Conservation (phyloP, 2,888 invertebrate species). For the Pseudoips prasinana region DNA sequence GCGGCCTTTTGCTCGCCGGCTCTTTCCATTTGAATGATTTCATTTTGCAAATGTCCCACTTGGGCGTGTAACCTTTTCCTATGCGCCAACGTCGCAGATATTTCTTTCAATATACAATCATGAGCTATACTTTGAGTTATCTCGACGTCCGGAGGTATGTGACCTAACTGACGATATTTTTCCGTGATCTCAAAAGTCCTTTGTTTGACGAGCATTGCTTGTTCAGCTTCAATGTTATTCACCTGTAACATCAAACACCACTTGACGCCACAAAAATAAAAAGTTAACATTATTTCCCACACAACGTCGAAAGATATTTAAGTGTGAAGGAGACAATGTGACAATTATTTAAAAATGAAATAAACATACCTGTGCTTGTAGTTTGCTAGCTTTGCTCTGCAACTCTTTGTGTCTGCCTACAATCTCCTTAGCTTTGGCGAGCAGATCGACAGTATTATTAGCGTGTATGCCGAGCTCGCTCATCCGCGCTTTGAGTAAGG, state of each 20-base stretch:
- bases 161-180: conserved; percentile 83
- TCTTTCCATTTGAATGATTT: conserved; percentile 88
- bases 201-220: conserved; percentile 86
- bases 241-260: conserved; percentile 53
- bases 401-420: conserved; percentile 95
- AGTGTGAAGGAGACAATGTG: too few relatives aligned
- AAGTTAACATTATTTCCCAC: conserved; percentile 2
- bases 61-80: conserved; percentile 92
- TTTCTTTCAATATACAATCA: conserved; percentile 92
- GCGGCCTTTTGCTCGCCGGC: conserved; percentile 83
- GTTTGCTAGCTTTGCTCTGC: conserved; percentile 92
- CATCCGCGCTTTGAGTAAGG: conserved; percentile 93
- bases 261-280: too few relatives aligned
- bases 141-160: conserved; percentile 79
- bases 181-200: conserved; percentile 89
- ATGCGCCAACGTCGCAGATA: conserved; percentile 91
- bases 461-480: conserved; percentile 95
- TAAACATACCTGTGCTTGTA: conserved; percentile 89
- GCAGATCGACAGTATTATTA: conserved; percentile 90
- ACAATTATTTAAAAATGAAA: conserved; percentile 6
- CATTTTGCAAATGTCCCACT: conserved; percentile 89
- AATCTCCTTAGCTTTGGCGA: conserved; percentile 95
- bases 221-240: conserved; percentile 87
- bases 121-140: conserved; percentile 87
- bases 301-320: too few relatives aligned